Base-by-base conservation (phyloP, 1,140 invertebrate species). In the Habropoda laboriosa region DNA sequence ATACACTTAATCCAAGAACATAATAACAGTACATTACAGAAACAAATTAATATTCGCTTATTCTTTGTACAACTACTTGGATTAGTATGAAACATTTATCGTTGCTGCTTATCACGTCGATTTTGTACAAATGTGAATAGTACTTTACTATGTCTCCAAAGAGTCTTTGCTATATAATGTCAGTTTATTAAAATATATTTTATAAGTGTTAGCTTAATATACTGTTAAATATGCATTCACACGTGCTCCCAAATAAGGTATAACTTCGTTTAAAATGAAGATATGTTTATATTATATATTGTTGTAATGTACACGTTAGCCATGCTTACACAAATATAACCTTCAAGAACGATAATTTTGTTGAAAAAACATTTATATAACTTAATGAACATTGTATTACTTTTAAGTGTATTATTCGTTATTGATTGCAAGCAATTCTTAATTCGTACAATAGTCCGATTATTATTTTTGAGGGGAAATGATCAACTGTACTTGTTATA, bases 191-290 rank as follows among this genome's bases (percentile, higher is more conserved):
- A 67, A 38, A 45, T 30, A 10, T 78, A 79, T 79, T 83, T 70
- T 88, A 27, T 61, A 72, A 61, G 18, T 45, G 42, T 55, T 58
- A 82, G n/a, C 51, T 24, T 30, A 58, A 63, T 80, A 77, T 58
- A 66, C 30, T 8, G n/a, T 67, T 40, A 47, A 85, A 18, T 12
- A 91, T 90, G 90, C 85, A 89, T 78, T 57, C 88, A 8, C 88
- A 90, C 78, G 70, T 74, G 49, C 77, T 90, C 60, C 77, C 84
- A 27, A 91, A 91, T 72, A 91, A 90, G 81, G 90, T 91, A 86
- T 5, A 71, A 45, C 70, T 49, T 57, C 27, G 57, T 79, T 49
- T 49, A 30, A 35, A 40, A 35, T 40, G 49, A 53, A 8, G 61
- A 18, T 38, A 47, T 51, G 71, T 55, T 49, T 3, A 0, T 3